phyloP scores from a whole-genome alignment of 1,140 invertebrate genomes.

The Pararge aegeria region DNA sequence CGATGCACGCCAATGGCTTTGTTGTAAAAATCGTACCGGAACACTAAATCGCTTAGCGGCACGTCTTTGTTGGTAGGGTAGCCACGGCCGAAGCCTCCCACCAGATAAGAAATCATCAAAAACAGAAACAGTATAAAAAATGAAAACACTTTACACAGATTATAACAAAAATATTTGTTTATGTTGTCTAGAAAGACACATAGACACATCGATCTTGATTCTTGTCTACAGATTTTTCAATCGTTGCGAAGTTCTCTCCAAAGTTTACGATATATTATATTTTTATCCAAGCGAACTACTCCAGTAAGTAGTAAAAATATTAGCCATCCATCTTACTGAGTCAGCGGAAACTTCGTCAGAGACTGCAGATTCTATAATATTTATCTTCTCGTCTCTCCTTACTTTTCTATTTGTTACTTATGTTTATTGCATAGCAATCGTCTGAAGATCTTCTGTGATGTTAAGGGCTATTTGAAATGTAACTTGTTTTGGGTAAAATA shows the following conservation, averaged over 20 bases:
- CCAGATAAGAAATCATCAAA: too few relatives aligned
- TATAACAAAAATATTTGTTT: not conserved
- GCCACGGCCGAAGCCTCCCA: too few relatives aligned
- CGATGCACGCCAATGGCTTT: too few relatives aligned
- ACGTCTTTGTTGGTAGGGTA: too few relatives aligned
- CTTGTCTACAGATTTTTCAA: conserved; percentile 3
- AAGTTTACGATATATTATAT: not conserved
- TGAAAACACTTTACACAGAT: not conserved
- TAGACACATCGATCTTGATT: not conserved
- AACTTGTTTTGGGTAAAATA: too few relatives aligned
- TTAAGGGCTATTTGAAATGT: too few relatives aligned
- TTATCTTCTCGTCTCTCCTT: not conserved
- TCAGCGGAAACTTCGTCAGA: not conserved
- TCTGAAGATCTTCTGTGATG: too few relatives aligned
- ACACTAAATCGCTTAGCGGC: too few relatives aligned
- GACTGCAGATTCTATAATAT: not conserved
- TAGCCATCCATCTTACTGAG: not conserved
- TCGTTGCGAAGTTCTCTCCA: not conserved
- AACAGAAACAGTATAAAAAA: not conserved
- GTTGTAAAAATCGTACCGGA: too few relatives aligned
- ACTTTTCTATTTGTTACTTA: not conserved
- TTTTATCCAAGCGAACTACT: not conserved
- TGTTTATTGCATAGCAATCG: not conserved
- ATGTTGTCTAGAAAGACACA: not conserved
- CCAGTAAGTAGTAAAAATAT: conserved; percentile 2